phyloP scores from a whole-genome alignment of 2,797 vertebrate species.

The Psittacula echo region DNA sequence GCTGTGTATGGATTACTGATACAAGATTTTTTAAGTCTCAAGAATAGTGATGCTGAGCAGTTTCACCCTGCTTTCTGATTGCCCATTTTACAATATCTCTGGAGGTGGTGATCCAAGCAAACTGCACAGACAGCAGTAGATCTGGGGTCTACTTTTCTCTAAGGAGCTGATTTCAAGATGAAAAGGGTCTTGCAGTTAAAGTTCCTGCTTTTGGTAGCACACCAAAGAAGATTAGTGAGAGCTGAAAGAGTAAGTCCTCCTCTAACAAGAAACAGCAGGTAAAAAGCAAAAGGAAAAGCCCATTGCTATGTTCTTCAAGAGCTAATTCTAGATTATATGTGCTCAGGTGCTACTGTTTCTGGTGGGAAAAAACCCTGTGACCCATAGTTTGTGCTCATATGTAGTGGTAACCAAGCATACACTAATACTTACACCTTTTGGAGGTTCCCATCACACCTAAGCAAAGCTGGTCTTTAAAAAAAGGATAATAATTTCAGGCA shows the following conservation, averaged over 20 bases:
- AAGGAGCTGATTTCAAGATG: not conserved
- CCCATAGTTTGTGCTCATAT: not conserved
- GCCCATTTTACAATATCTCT: not conserved
- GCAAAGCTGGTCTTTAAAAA: not conserved
- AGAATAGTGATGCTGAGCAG: not conserved
- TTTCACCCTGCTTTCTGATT: not conserved
- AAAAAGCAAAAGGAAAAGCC: not conserved
- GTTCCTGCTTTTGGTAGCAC: not conserved
- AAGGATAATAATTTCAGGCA: not conserved
- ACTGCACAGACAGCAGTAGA: not conserved
- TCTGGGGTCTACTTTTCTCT: not conserved
- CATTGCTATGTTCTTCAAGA: not conserved
- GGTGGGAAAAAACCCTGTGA: not conserved
- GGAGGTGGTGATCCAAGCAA: not conserved
- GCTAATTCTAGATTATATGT: not conserved
- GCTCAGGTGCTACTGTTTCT: not conserved
- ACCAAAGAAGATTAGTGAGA: not conserved
- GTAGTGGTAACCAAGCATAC: not conserved
- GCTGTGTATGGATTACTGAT: not conserved
- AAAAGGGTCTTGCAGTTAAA: not conserved
- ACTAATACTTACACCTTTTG: not conserved
- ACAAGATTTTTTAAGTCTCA: not conserved
- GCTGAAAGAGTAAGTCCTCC: not conserved
- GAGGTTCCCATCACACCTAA: not conserved
- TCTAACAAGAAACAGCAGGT: not conserved